Conservation (phyloP, 2,797 vertebrate genomes). For the Hafferia zeledoni region DNA sequence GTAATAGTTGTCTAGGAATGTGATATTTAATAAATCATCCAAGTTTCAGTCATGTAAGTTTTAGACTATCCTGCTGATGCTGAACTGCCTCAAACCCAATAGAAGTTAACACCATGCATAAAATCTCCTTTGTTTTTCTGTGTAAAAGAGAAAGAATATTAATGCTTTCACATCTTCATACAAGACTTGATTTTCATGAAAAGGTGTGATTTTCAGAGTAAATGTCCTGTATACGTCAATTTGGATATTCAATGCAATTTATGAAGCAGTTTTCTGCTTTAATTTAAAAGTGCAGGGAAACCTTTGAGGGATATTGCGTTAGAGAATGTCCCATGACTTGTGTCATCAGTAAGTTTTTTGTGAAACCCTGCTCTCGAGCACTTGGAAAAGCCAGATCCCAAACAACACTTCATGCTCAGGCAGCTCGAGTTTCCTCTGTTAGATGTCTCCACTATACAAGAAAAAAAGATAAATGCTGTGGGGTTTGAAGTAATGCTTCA, state of each 20-base stretch:
- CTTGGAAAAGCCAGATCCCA: not conserved
- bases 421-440: not conserved
- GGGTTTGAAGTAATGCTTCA: not conserved
- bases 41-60: not conserved
- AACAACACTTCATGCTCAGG: not conserved
- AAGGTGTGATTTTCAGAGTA: not conserved
- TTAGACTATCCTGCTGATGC: not conserved
- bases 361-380: not conserved
- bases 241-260: not conserved
- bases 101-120: not conserved
- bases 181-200: not conserved
- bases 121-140: not conserved
- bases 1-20: not conserved
- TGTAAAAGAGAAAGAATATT: not conserved
- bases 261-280: not conserved
- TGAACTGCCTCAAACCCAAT: not conserved
- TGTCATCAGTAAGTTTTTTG: not conserved
- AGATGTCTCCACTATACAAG: not conserved
- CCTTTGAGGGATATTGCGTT: not conserved
- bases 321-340: not conserved
- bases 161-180: not conserved
- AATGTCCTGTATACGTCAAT: not conserved
- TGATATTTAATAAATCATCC: not conserved
- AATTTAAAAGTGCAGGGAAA: not conserved
- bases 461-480: not conserved